These are phyloP conservation scores for Mimumesa dahlbomi DNA, from an alignment of 2,888 invertebrate genomes.

Conservation along the genomic window DNA sequence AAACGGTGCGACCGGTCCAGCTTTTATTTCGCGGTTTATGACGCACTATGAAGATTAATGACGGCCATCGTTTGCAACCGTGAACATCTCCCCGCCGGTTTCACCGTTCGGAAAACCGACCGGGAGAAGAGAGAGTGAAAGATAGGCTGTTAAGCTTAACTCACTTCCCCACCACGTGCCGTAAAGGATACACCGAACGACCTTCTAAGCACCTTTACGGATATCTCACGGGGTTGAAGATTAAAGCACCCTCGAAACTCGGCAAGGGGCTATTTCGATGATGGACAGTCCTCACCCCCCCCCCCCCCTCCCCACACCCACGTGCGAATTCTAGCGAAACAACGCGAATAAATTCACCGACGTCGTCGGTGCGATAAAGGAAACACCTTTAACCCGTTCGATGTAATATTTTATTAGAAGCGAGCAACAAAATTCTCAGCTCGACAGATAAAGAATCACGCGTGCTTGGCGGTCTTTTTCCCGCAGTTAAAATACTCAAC, in stretches of 20 bases:
- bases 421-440: no score
- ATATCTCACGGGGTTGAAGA: conserved; percentile 49
- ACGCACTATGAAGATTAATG: conserved; percentile 71
- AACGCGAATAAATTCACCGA: neutral
- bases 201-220: conserved; percentile 45
- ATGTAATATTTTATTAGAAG: no score
- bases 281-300: conserved; percentile 19
- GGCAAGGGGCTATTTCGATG: conserved; percentile 11
- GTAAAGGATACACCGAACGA: conserved; percentile 60
- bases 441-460: no score
- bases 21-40: conserved; percentile 66
- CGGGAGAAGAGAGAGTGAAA: conserved; percentile 9
- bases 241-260: conserved; percentile 54
- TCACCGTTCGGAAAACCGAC: conserved; percentile 15
- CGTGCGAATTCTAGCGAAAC: neutral
- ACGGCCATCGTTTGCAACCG: conserved; percentile 53
- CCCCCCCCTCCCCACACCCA: no score
- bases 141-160: conserved; percentile 55
- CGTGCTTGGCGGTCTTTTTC: no score
- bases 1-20: no score
- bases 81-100: conserved; percentile 22
- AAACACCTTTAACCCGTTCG: no score
- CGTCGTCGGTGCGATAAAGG: no score
- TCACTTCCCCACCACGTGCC: conserved; percentile 30
- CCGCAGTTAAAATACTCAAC: no score